A percentile compares a stretch with the other conserved stretches of the same genome.
These are phyloP conservation scores for Prionace glauca DNA, from an alignment of 2,797 vertebrate species.

Conservation along the genomic window DNA sequence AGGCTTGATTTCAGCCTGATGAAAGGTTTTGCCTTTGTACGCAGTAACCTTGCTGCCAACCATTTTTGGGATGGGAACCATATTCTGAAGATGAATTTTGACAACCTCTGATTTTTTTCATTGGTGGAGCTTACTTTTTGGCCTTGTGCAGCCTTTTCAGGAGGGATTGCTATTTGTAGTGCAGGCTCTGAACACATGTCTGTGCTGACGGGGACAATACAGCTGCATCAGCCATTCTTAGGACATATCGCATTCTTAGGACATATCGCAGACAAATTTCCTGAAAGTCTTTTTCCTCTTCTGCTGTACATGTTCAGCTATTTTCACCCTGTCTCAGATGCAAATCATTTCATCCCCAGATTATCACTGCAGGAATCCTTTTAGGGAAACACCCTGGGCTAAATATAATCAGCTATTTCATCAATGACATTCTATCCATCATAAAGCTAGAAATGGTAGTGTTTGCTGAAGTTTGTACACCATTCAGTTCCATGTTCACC, in stretches of 20 bases:
- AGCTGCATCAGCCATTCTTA: conserved; percentile 93
- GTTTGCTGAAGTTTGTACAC: not conserved
- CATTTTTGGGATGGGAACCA: conserved; percentile 96
- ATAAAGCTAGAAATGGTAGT: not conserved
- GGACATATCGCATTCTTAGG: conserved; percentile 59
- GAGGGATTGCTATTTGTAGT: conserved; percentile 90
- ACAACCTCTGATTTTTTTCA: conserved; percentile 97
- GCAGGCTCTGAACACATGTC: conserved; percentile 83
- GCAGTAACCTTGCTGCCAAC: conserved; percentile 97
- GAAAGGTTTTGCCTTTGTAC: conserved; percentile 96
- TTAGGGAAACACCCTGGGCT: not conserved
- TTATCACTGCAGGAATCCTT: not conserved
- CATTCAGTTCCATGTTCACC: not conserved
- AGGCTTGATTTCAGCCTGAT: conserved; percentile 96
- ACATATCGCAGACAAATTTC: too few species aligned
- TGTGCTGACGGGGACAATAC: conserved; percentile 85
- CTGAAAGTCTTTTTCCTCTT: too few species aligned
- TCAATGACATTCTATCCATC: not conserved
- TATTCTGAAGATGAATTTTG: conserved; percentile 90
- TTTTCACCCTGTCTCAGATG: too few species aligned
- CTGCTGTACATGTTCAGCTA: too few species aligned
- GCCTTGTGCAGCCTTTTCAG: conserved; percentile 93
- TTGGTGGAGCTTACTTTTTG: conserved; percentile 93
- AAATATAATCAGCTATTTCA: not conserved
- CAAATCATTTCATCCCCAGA: too few species aligned